Evolutionary conservation across 2,888 invertebrate genomes (phyloP).

Genomic region (Melanophora roralis): DNA sequence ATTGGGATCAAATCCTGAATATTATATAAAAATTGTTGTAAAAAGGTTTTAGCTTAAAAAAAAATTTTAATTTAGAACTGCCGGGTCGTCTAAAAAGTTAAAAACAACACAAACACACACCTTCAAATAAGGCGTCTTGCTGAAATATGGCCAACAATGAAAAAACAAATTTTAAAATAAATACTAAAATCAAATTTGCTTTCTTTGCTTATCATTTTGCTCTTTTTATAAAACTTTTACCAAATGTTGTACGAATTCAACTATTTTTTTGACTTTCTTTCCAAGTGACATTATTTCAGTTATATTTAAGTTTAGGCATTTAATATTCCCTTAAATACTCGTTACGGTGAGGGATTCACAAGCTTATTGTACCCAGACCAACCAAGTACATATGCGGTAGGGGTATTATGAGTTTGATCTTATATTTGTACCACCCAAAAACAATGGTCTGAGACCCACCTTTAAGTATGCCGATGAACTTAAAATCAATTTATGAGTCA

Average conservation of each 20-base stretch:
- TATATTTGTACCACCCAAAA: no score
- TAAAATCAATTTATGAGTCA: no score
- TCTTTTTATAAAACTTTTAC: slow-evolving; percentile 31
- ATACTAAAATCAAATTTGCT: slow-evolving; percentile 40
- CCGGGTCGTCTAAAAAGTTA: background rate
- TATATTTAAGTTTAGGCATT: slow-evolving; percentile 1
- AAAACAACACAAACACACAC: background rate
- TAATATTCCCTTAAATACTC: background rate
- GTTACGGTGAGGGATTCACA: no score
- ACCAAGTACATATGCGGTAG: no score
- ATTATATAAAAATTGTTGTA: no score
- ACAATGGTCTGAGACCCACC: no score
- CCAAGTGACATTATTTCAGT: slow-evolving; percentile 8
- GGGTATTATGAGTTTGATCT: no score
- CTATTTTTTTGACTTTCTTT: slow-evolving; percentile 1
- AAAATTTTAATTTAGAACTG: no score
- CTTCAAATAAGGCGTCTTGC: slow-evolving; percentile 11
- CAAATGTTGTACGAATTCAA: slow-evolving; percentile 48
- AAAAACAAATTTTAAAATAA: background rate
- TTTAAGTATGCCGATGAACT: no score
- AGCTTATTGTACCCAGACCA: no score
- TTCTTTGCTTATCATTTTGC: background rate
- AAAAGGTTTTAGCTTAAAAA: no score
- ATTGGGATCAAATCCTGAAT: no score
- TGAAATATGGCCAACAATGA: slow-evolving; percentile 39